A percentile compares a stretch with the other conserved stretches of the same genome.
Evolutionary conservation across 2,888 invertebrate genomes (phyloP).

Genomic region (Magallana nippona): DNA sequence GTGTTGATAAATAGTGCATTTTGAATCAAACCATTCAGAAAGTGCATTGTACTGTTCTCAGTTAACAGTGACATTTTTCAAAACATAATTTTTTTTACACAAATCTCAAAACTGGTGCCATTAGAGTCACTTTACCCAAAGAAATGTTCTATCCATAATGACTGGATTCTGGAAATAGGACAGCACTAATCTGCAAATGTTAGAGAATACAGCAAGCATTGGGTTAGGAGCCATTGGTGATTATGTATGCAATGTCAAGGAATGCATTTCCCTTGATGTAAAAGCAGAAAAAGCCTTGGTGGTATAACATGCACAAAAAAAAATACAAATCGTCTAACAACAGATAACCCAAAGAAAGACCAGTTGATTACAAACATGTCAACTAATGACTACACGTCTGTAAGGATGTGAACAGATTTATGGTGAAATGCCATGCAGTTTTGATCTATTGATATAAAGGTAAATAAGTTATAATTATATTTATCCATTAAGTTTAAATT

Average conservation of each 20-base stretch:
- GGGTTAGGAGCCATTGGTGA: conserved; percentile 2
- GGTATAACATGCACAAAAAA: not conserved
- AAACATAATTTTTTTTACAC: not conserved
- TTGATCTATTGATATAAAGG: too few relatives aligned
- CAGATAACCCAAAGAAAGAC: too few relatives aligned
- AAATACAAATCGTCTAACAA: too few relatives aligned
- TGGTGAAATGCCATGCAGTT: too few relatives aligned
- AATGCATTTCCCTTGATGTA: too few relatives aligned
- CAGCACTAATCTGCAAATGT: conserved; percentile 43
- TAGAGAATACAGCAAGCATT: conserved; percentile 37
- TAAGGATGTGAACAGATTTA: too few relatives aligned
- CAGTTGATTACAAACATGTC: too few relatives aligned
- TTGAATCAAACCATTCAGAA: not conserved
- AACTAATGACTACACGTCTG: too few relatives aligned
- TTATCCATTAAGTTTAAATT: too few relatives aligned
- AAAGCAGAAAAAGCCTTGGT: too few relatives aligned
- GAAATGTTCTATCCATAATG: conserved; percentile 38
- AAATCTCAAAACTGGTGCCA: not conserved
- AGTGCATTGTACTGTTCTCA: not conserved
- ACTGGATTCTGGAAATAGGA: conserved; percentile 36
- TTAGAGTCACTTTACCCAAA: conserved; percentile 42
- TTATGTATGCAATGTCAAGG: not conserved
- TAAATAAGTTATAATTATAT: too few relatives aligned
- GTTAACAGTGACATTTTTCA: conserved; percentile 9
- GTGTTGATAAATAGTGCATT: too few relatives aligned